Percentiles rank a stretch among this genome's conserved stretches.
Evolutionary conservation across 2,113 vertebrate species (phyloP).

Genomic region (Cariama cristata): DNA sequence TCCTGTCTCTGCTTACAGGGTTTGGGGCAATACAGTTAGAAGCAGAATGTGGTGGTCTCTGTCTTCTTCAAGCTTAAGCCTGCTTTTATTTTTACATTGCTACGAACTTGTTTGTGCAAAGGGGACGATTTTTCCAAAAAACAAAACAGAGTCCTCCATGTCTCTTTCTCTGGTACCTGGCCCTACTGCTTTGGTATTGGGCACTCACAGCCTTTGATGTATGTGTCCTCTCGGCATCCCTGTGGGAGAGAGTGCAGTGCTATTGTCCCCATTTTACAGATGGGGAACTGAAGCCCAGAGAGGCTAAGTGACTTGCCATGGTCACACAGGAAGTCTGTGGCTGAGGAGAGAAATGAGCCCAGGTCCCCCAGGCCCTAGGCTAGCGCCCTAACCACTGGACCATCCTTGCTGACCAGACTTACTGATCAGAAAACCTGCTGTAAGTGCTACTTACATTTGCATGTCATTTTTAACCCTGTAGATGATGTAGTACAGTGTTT

Average conservation of each 20-base stretch:
- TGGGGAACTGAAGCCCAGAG: conserved; percentile 69
- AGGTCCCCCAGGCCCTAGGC: conserved; percentile 66
- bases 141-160: not conserved
- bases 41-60: conserved; percentile 14
- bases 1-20: conserved; percentile 55
- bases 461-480: conserved; percentile 66
- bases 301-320: conserved; percentile 64
- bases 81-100: conserved; percentile 40
- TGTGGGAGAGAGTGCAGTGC: conserved; percentile 58
- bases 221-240: conserved; percentile 57
- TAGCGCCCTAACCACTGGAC: conserved; percentile 63
- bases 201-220: conserved; percentile 41
- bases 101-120: not conserved
- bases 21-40: conserved; percentile 15
- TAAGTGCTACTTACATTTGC: conserved; percentile 67
- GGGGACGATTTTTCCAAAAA: not conserved
- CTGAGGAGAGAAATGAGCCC: conserved; percentile 65
- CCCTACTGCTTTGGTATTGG: conserved; percentile 9
- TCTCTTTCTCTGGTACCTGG: conserved; percentile 39
- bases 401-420: conserved; percentile 65
- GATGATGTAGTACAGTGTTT: conserved; percentile 57
- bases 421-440: conserved; percentile 71
- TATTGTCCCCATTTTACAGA: conserved; percentile 70
- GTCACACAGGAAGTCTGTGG: conserved; percentile 66
- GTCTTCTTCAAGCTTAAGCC: conserved; percentile 38